Evolutionary conservation across 2,113 vertebrate genomes (phyloP).

Genomic region (Platycercus adscitus): DNA sequence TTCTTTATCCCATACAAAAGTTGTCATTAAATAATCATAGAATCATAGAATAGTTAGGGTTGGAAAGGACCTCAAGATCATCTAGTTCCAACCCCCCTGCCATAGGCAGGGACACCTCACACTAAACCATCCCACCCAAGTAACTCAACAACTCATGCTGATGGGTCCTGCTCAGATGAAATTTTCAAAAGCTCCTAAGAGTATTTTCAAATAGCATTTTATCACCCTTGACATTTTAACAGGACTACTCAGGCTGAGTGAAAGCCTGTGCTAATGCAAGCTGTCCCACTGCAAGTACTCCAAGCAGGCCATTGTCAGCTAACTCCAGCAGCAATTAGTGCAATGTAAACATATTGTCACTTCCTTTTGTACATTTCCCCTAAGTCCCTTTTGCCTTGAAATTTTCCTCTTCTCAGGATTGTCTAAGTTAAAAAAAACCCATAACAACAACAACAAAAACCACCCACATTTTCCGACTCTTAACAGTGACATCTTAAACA

Average conservation of each 20-base stretch:
- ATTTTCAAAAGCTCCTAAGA: not conserved
- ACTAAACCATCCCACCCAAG: not conserved
- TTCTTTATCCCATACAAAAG: not conserved
- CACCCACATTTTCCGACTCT: not conserved
- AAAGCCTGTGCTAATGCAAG: not conserved
- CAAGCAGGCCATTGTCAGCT: not conserved
- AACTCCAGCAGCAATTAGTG: not conserved
- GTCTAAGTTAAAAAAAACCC: not conserved
- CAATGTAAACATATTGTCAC: not conserved
- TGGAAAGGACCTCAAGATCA: no score
- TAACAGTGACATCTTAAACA: constrained; percentile 14
- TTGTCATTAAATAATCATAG: not conserved
- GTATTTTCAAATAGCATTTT: not conserved
- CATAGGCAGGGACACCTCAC: no score
- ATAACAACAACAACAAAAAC: not conserved
- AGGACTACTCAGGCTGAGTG: not conserved
- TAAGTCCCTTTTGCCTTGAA: not conserved
- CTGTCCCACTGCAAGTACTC: not conserved
- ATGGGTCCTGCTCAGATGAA: not conserved
- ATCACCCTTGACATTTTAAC: not conserved
- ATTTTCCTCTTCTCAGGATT: not conserved
- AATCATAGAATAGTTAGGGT: no score
- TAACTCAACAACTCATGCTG: not conserved
- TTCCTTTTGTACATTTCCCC: not conserved
- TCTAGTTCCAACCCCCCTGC: no score